A percentile compares a stretch with the other conserved stretches of the same genome.
These are phyloP conservation scores for Sprattus sprattus DNA, from an alignment of 2,113 vertebrate species.

Conservation along the genomic window DNA sequence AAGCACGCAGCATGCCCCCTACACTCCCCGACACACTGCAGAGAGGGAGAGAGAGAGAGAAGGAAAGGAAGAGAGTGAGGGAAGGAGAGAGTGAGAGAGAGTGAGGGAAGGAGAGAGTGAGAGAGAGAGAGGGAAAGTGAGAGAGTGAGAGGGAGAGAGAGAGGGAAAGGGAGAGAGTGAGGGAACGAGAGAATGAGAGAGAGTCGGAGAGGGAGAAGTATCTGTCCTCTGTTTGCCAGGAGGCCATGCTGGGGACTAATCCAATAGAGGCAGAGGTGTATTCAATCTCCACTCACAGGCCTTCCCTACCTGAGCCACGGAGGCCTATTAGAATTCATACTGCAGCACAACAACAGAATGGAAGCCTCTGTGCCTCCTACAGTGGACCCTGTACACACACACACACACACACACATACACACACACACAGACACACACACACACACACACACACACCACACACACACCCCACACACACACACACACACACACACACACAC, in stretches of 20 bases:
- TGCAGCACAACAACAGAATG: background rate
- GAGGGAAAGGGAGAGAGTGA: background rate
- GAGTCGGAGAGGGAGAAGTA: background rate
- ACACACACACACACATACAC: background rate
- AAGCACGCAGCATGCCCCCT: background rate
- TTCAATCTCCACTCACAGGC: background rate
- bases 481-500: constrained; percentile 9
- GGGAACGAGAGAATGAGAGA: background rate
- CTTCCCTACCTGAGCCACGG: constrained; percentile 5
- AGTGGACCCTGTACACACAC: background rate
- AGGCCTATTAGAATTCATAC: constrained; percentile 34
- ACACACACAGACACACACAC: background rate
- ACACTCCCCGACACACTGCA: background rate
- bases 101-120: background rate
- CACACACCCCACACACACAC: background rate
- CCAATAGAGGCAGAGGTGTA: constrained; percentile 19
- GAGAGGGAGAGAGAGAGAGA: background rate
- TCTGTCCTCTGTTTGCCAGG: constrained; percentile 18
- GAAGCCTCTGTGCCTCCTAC: background rate
- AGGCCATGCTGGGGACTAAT: constrained; percentile 12
- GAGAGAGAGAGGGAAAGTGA: background rate
- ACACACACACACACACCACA: background rate
- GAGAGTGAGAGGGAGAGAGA: too few relatives aligned
- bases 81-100: background rate
- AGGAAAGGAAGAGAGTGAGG: background rate